Base-by-base conservation (phyloP, 2,113 vertebrate species). In the Gorsachius goisagi region DNA sequence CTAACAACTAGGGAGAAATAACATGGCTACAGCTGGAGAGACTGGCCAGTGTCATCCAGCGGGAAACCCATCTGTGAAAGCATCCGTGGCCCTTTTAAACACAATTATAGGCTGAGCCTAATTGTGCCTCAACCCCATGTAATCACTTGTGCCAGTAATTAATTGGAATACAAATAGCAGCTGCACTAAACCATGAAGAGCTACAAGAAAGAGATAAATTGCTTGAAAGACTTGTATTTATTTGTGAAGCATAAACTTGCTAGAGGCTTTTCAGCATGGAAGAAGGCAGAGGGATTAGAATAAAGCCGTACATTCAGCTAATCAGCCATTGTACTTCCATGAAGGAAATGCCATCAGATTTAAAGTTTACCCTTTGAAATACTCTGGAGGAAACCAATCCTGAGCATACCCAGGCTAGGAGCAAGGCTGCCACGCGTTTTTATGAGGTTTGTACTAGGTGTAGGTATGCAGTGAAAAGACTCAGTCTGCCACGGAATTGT, bases 151-250 rank as follows among this genome's bases (percentile, higher is more conserved):
- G 81, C 32, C 71, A 82, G 26, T 89, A 94, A 89, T 88, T 93
- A 95, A 91, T 33, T 60, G 62, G 62, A 82, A 88, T 76, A 93
- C 49, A 89, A 91, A 93, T 2, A 93, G 73, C 89, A 91, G 82
- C 53, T 75, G 75, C 78, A 82, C 53, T 72, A 88, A 95, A 85
- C 69, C 85, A 64, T 64, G n/a, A 89, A 75, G 39, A 79, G 75
- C 77, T 78, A 74, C 69, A 78, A 91, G 89, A 62, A 81, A 69
- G 39, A 90, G 74, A 93, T 27, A 76, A 80, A 93, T 68, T 55
- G 27, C 44, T 55, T 56, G 45, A 30, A 88, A 82, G 90, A 35
- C 20, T 74, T 71, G 9, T 27, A 50, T 75, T 88, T 88, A 64
- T 53, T 96, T 63, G 49, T 79, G 23, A 76, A 56, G 39, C 21